Percentiles rank a stretch among this genome's conserved stretches.
These are phyloP conservation scores for Parnassius orleans DNA, from an alignment of 2,888 invertebrate genomes.

Conservation along the genomic window DNA sequence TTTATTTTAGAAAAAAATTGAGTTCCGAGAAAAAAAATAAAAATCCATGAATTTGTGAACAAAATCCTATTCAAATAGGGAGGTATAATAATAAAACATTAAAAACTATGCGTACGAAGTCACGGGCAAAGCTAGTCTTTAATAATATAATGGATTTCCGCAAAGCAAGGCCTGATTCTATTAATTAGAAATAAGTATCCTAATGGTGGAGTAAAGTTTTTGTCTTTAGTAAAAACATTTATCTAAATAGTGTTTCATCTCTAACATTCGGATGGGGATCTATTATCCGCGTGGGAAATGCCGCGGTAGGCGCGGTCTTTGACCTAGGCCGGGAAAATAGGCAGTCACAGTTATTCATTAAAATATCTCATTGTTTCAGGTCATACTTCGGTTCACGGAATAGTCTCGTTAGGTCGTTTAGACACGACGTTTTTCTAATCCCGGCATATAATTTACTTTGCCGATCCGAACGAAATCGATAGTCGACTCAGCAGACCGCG, in stretches of 20 bases:
- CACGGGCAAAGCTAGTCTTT: too few relatives aligned
- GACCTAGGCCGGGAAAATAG: slow-evolving; percentile 18
- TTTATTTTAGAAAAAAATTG: too few relatives aligned
- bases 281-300: slow-evolving; percentile 19
- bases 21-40: too few relatives aligned
- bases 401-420: slow-evolving; percentile 17
- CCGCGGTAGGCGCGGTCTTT: slow-evolving; percentile 9
- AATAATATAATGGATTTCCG: too few relatives aligned
- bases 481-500: slow-evolving; percentile 58
- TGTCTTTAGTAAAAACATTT: not conserved
- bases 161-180: too few relatives aligned
- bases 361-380: slow-evolving; percentile 22
- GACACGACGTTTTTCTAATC: slow-evolving; percentile 22
- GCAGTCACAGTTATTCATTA: slow-evolving; percentile 19
- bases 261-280: slow-evolving; percentile 7
- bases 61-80: too few relatives aligned
- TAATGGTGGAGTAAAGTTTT: not conserved
- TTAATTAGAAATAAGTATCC: too few relatives aligned
- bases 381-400: slow-evolving; percentile 23
- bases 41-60: too few relatives aligned
- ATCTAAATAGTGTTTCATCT: not conserved
- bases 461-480: slow-evolving; percentile 59
- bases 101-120: too few relatives aligned
- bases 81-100: too few relatives aligned
- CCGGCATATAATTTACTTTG: slow-evolving; percentile 33